Base-by-base conservation (phyloP, 2,797 vertebrate species). In the Glyptemys insculpta region DNA sequence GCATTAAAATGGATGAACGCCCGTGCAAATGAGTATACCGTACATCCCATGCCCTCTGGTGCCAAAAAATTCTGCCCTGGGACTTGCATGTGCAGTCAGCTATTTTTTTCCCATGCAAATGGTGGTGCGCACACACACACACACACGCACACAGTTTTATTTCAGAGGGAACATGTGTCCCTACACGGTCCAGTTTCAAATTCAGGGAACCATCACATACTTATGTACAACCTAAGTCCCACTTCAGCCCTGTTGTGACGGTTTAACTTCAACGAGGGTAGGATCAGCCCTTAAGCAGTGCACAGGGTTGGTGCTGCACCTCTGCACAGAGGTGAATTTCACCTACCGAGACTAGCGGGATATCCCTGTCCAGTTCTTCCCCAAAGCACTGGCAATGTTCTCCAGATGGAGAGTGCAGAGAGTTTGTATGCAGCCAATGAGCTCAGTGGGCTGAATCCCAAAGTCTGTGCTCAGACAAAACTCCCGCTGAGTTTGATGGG, bases 191-290 rank as follows among this genome's bases (percentile, higher is more conserved):
- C 15, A 1, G 50, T 78, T 78, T 37, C 76, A 53, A 29, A 2
- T 57, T 72, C 12, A 0, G 1, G 44, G 74, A 68, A 54, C 1
- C 34, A 79, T 18, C 59, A 62, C 31, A 31, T 34, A 62, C 6
- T 62, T 34, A 62, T 34, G 5, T 62, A 62, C 16, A 3, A 31
- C 59, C 21, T 23, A 62, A 41, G 37, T 37, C 37, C 68, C 68
- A 72, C 1, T 2, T 6, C 23, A 81, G 80, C 49, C 50, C 19
- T 44, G 15, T 47, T 0, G 37, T 2, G 2, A 74, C 25, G 29
- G 37, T 2, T 7, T 78, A 79, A 62, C 79, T 78, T 54, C 49
- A 3, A 34, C 2, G 0, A 1, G 18, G 34, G 34, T n/a, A 68
- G 65, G 59, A 8, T 78, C 34, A 2, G 72, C 4, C 72, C 59